Conservation (phyloP, 2,113 vertebrate genomes). For the Hyaena hyaena region DNA sequence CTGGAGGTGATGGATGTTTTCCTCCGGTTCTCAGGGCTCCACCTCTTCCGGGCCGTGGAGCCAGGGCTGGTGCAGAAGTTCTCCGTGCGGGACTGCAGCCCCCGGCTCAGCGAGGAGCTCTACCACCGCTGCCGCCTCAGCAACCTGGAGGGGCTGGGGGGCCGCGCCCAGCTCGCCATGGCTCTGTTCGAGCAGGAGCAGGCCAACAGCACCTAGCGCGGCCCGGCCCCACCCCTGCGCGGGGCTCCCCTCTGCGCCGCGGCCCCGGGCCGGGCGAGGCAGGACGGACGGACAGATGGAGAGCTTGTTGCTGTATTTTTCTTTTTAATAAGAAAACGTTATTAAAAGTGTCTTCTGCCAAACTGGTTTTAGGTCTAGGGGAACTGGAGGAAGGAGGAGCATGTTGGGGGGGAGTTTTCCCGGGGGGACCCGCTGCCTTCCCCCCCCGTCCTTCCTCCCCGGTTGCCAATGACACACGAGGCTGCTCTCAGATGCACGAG, state of each 20-base stretch:
- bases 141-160: slow-evolving; percentile 95
- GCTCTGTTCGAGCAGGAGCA: slow-evolving; percentile 97
- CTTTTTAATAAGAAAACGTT: slow-evolving; percentile 70
- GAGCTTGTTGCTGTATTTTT: slow-evolving; percentile 68
- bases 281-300: slow-evolving; percentile 20
- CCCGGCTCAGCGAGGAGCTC: slow-evolving; percentile 94
- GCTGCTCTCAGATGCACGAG: slow-evolving; percentile 55
- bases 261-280: not conserved
- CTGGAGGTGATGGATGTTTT: slow-evolving; percentile 97
- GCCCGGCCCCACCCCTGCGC: rapidly evolving
- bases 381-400: not conserved
- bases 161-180: slow-evolving; percentile 94
- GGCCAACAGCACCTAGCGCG: slow-evolving; percentile 94
- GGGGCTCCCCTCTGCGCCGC: not conserved
- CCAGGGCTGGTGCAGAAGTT: slow-evolving; percentile 96
- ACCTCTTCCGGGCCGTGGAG: slow-evolving; percentile 96
- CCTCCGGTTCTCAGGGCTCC: slow-evolving; percentile 94
- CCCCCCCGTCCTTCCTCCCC: not conserved
- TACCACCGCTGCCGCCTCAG: slow-evolving; percentile 97
- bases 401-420: not conserved
- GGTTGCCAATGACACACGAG: slow-evolving; percentile 70
- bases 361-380: slow-evolving; percentile 67
- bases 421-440: not conserved
- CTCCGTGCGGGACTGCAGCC: slow-evolving; percentile 91
- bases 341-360: slow-evolving; percentile 79